Evolutionary conservation across 2,797 vertebrate genomes (phyloP).

Genomic region (Gadopsis bispinosus): DNA sequence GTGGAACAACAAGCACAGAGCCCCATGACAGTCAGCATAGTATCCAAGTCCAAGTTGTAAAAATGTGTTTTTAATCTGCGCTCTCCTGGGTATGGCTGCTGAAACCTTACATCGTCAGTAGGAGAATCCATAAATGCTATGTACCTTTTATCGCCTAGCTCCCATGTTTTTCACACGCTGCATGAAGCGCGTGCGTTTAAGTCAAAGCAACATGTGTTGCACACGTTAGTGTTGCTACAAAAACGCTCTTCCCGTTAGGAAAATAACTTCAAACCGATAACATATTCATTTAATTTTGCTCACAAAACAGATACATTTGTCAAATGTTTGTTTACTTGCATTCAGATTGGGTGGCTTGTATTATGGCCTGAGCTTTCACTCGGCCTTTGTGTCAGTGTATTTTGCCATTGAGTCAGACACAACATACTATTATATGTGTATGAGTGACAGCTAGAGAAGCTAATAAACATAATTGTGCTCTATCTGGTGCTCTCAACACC

Average conservation of each 20-base stretch:
- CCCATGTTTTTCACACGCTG: neutral
- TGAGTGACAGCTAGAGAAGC: slow-evolving; percentile 65
- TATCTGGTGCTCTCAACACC: slow-evolving; percentile 50
- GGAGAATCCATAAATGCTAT: neutral
- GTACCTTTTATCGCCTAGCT: neutral
- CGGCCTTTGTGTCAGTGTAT: slow-evolving; percentile 15
- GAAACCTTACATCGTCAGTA: neutral
- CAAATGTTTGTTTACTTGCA: neutral
- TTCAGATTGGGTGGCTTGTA: slow-evolving; percentile 7
- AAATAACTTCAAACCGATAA: slow-evolving; percentile 8
- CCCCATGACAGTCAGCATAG: slow-evolving; percentile 3
- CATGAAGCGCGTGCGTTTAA: neutral
- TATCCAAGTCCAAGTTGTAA: neutral
- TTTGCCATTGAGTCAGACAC: slow-evolving; percentile 46
- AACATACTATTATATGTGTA: slow-evolving; percentile 41
- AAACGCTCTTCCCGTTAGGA: neutral
- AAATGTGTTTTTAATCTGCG: neutral
- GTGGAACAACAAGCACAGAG: slow-evolving; percentile 19
- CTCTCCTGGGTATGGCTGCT: neutral
- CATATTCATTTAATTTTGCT: slow-evolving; percentile 1
- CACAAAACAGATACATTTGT: neutral
- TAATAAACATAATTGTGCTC: slow-evolving; percentile 72
- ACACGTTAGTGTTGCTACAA: neutral
- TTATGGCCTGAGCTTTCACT: slow-evolving; percentile 18
- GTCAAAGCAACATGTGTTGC: neutral